Conservation (phyloP, 2,113 vertebrate genomes). For the Hoplias malabaricus region DNA sequence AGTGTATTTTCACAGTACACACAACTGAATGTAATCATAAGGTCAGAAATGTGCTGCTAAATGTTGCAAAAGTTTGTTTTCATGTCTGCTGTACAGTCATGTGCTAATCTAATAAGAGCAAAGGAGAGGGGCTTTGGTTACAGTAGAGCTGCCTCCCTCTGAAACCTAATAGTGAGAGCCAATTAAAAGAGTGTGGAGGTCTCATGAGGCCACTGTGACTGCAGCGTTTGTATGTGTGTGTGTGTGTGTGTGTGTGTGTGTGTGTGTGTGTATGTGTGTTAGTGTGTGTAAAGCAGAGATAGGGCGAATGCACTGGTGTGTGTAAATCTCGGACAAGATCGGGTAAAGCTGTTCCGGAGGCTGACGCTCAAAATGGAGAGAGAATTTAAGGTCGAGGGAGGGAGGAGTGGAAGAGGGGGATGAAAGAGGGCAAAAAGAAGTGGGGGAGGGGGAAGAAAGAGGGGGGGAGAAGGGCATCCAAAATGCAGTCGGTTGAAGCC, state of each 20-base stretch:
- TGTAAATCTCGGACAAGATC: conserved; percentile 28
- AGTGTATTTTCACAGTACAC: no score
- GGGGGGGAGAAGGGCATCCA: not conserved
- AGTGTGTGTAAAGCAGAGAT: conserved; percentile 30
- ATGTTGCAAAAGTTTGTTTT: not conserved
- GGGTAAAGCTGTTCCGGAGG: conserved; percentile 26
- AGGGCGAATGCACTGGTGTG: not conserved
- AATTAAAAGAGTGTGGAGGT: conserved; percentile 33
- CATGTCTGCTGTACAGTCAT: conserved; percentile 15
- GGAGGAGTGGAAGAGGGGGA: not conserved
- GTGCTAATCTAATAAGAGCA: conserved; percentile 37
- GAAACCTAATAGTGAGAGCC: conserved; percentile 30
- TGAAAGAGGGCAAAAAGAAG: not conserved
- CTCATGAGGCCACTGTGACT: conserved; percentile 29
- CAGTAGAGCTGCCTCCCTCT: conserved; percentile 8
- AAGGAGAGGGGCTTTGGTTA: conserved; percentile 13
- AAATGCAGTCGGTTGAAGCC: not conserved
- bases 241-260: conserved; percentile 3
- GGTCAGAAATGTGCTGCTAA: not conserved
- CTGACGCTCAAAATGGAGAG: not conserved
- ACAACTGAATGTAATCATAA: not conserved
- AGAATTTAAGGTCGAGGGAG: not conserved
- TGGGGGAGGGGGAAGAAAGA: not conserved
- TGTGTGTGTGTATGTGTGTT: not conserved
- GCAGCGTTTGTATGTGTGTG: not conserved